Percentiles rank a stretch among this genome's conserved stretches.
Evolutionary conservation across 2,888 invertebrate species (phyloP).

Genomic region (Mechanitis messenoides): DNA sequence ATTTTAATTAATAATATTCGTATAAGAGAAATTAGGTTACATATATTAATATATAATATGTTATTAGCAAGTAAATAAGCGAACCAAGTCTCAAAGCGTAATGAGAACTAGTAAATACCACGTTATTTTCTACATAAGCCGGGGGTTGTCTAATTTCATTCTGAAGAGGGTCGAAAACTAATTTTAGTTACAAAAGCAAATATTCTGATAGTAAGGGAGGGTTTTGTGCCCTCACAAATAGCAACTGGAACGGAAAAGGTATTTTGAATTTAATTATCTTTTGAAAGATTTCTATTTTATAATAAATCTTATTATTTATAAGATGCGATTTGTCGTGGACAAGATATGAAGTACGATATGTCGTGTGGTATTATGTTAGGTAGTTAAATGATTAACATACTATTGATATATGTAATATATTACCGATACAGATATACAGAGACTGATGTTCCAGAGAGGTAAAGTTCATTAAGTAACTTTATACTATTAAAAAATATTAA

Average conservation of each 20-base stretch:
- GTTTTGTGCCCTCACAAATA: slow-evolving; percentile 39
- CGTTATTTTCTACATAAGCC: slow-evolving; percentile 20
- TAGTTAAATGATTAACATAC: no score
- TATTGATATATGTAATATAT: no score
- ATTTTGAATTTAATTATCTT: slow-evolving; percentile 49
- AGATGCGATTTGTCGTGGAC: no score
- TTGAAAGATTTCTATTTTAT: slow-evolving; percentile 16
- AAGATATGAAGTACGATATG: no score
- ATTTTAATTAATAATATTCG: no score
- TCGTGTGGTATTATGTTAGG: no score
- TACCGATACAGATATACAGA: no score
- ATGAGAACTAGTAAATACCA: slow-evolving; percentile 3
- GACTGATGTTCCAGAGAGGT: no score
- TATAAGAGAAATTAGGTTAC: no score
- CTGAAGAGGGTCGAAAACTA: slow-evolving; percentile 58
- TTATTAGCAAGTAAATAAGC: no score
- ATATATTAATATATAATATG: background rate
- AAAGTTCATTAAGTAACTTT: no score
- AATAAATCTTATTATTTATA: background rate
- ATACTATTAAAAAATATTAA: no score
- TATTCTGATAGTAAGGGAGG: slow-evolving; percentile 42
- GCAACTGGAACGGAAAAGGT: slow-evolving; percentile 34
- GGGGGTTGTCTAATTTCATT: slow-evolving; percentile 54
- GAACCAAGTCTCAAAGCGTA: background rate
- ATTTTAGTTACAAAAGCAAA: slow-evolving; percentile 65